These are phyloP conservation scores for Drepana arcuata DNA, from an alignment of 1,140 invertebrate species.

Conservation along the genomic window DNA sequence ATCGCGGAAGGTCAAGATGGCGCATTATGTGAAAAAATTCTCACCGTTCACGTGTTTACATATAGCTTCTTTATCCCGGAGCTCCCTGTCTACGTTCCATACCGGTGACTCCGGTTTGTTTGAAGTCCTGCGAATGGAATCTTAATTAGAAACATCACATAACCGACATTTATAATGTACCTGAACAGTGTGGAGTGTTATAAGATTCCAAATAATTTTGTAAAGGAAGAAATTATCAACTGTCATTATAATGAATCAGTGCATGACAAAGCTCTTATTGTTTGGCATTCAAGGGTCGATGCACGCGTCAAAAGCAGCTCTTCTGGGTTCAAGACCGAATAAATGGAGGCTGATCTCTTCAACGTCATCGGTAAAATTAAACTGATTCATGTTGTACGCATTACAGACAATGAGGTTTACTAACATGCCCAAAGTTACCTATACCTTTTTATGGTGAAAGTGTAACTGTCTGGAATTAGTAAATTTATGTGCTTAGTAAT, in stretches of 20 bases:
- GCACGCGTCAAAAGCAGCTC: slow-evolving; percentile 28
- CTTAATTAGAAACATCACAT: slow-evolving; percentile 22
- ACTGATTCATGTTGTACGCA: slow-evolving; percentile 34
- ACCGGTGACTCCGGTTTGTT: slow-evolving; percentile 56
- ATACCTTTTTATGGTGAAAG: too few relatives aligned
- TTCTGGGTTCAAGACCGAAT: slow-evolving; percentile 44
- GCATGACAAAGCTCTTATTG: slow-evolving; percentile 38
- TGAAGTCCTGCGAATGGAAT: slow-evolving; percentile 40
- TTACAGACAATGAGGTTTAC: too few relatives aligned
- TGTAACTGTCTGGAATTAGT: too few relatives aligned
- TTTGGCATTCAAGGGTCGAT: slow-evolving; percentile 50
- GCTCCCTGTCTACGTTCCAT: slow-evolving; percentile 50
- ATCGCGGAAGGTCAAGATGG: slow-evolving; percentile 1
- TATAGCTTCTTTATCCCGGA: slow-evolving; percentile 46
- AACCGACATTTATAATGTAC: slow-evolving; percentile 1
- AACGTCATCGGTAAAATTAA: slow-evolving; percentile 55
- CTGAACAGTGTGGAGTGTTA: too few relatives aligned
- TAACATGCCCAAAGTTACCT: too few relatives aligned
- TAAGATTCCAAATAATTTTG: slow-evolving; percentile 1
- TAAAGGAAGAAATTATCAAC: slow-evolving; percentile 12
- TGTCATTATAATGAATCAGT: slow-evolving; percentile 25
- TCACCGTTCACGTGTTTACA: slow-evolving; percentile 62
- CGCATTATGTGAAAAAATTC: slow-evolving; percentile 8
- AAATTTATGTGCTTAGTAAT: too few relatives aligned
- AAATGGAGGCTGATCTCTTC: slow-evolving; percentile 25